Evolutionary conservation across 2,113 vertebrate genomes (phyloP).

Genomic region (human): GRCh38 chr5:130548501-130549000

Average conservation of each 20-base stretch:
- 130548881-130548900: too few species aligned
- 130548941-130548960: too few species aligned
- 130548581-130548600: not conserved
- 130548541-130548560: not conserved
- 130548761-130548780: too few species aligned
- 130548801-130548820: too few species aligned
- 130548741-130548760: not conserved
- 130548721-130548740: not conserved
- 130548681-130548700: not conserved
- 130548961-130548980: not conserved
- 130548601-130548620: not conserved
- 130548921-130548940: too few species aligned
- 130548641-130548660: too few species aligned
- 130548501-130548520: not conserved
- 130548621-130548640: not conserved
- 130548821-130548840: too few species aligned
- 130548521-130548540: not conserved
- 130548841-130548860: too few species aligned
- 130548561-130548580: not conserved
- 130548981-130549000: not conserved
- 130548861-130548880: too few species aligned
- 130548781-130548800: too few species aligned
- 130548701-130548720: not conserved
- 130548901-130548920: too few species aligned
- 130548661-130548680: not conserved